phyloP scores from a whole-genome alignment of 1,140 invertebrate genomes.

The Conus betulinus region DNA sequence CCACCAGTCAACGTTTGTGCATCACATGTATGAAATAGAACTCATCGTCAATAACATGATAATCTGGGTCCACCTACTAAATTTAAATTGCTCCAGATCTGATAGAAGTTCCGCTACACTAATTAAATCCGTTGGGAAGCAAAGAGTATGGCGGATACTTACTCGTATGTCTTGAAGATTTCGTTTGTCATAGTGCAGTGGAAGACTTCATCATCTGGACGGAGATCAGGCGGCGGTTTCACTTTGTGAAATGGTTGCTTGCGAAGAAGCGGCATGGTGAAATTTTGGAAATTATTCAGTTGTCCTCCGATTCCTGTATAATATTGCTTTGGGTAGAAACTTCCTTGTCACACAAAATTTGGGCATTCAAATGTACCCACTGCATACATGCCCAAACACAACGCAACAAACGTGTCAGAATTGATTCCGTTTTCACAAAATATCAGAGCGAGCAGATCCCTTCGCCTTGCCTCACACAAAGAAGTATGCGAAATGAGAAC shows the following conservation, averaged over 20 bases:
- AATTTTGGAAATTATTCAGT: conserved; percentile 76
- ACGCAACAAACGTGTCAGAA: conserved; percentile 19
- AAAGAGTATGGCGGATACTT: conserved; percentile 78
- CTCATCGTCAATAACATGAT: too few species aligned
- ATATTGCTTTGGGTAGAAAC: not conserved
- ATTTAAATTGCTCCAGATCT: too few species aligned
- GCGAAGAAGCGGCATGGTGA: conserved; percentile 89
- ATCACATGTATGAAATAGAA: too few species aligned
- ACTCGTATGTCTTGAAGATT: conserved; percentile 98
- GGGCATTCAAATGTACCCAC: not conserved
- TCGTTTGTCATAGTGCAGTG: conserved; percentile 95
- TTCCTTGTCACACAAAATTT: not conserved
- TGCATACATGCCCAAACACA: conserved; percentile 20
- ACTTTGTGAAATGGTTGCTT: conserved; percentile 89
- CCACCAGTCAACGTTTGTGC: too few species aligned
- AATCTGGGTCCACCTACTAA: too few species aligned
- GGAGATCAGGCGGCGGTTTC: conserved; percentile 79
- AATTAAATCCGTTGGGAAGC: too few species aligned
- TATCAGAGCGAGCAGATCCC: not conserved
- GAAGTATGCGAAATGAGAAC: not conserved
- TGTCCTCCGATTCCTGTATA: conserved; percentile 19
- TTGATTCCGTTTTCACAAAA: conserved; percentile 30
- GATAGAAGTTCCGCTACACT: too few species aligned
- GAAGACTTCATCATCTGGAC: conserved; percentile 95
- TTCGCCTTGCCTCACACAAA: not conserved